These are phyloP conservation scores for Phoxinus phoxinus DNA, from an alignment of 2,113 vertebrate genomes.

Conservation along the genomic window DNA sequence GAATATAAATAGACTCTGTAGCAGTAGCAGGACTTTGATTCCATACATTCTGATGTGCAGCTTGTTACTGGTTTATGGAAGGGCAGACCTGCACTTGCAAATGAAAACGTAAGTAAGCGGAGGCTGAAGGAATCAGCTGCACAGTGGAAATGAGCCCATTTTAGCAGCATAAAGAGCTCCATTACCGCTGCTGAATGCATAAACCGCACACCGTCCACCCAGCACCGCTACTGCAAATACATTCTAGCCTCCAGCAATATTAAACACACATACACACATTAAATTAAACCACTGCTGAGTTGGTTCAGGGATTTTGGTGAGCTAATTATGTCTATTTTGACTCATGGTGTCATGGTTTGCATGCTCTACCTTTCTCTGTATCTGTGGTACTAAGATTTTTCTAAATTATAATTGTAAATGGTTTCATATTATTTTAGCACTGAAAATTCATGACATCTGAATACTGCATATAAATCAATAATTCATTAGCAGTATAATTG, in stretches of 20 bases:
- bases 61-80: conserved; percentile 38
- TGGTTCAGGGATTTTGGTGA: conserved; percentile 1
- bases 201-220: conserved; percentile 25
- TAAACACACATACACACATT: conserved; percentile 36
- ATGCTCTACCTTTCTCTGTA: neutral
- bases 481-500: conserved; percentile 94
- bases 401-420: conserved; percentile 24
- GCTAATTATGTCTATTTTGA: conserved; percentile 34
- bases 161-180: conserved; percentile 49
- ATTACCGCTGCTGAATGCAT: conserved; percentile 44
- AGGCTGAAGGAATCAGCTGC: neutral
- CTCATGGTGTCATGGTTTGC: neutral
- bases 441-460: conserved; percentile 84
- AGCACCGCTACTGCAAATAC: conserved; percentile 16
- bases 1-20: conserved; percentile 40
- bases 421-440: conserved; percentile 88
- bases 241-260: conserved; percentile 35
- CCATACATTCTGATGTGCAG: conserved; percentile 37
- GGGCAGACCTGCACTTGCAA: conserved; percentile 44
- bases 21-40: conserved; percentile 41
- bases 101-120: conserved; percentile 22
- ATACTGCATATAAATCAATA: conserved; percentile 86
- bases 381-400: neutral
- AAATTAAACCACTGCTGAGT: conserved; percentile 22
- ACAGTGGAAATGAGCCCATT: conserved; percentile 25